Conservation (phyloP, 2,888 invertebrate species). For the Opisthograptis luteolata region DNA sequence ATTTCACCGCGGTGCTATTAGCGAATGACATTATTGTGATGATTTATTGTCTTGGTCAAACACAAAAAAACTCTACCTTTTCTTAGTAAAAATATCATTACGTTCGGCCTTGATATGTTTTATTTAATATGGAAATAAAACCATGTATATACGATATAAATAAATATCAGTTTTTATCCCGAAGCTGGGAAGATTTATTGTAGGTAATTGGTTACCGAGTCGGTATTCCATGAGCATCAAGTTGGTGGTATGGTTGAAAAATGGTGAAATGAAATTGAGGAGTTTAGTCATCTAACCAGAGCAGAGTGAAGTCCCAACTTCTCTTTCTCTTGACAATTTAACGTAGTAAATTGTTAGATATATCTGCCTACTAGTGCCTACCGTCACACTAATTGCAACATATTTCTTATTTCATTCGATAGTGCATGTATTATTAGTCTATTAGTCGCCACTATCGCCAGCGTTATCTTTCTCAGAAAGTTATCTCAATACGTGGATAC, state of each 20-base stretch:
- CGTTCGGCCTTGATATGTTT: constrained; percentile 1
- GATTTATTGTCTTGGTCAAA: constrained; percentile 18
- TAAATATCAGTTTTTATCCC: not conserved
- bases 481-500: constrained; percentile 11
- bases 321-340: too few relatives aligned
- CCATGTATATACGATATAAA: too few relatives aligned
- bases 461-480: not conserved
- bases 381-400: too few relatives aligned
- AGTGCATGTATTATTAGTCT: too few relatives aligned
- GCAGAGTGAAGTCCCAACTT: too few relatives aligned
- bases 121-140: not conserved
- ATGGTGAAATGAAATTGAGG: constrained; percentile 2
- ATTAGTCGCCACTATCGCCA: not conserved
- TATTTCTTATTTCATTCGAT: too few relatives aligned
- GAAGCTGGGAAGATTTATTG: constrained; percentile 6
- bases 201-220: constrained; percentile 6
- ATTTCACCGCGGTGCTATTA: constrained; percentile 15
- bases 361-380: too few relatives aligned
- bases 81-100: constrained; percentile 1
- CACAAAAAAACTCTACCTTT: constrained; percentile 1
- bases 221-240: not conserved
- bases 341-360: too few relatives aligned
- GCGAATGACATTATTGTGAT: constrained; percentile 16
- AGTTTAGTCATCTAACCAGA: too few relatives aligned
- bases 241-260: constrained; percentile 6